These are phyloP conservation scores for Ips nitidus DNA, from an alignment of 1,140 invertebrate genomes.

Conservation along the genomic window DNA sequence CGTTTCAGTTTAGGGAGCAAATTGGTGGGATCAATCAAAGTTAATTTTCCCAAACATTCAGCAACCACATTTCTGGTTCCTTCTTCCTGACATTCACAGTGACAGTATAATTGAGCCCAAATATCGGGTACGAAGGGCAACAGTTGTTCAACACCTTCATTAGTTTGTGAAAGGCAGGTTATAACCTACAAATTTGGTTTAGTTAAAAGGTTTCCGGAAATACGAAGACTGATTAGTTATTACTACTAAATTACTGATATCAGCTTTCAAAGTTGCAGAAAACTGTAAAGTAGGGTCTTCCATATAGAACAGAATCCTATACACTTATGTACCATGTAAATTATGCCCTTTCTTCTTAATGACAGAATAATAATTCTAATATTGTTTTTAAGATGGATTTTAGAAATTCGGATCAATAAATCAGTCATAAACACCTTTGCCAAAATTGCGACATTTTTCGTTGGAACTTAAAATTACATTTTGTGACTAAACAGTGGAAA, in stretches of 20 bases:
- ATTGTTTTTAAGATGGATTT: too few relatives aligned
- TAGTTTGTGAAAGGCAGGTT: slow-evolving; percentile 79
- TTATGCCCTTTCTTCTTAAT: too few relatives aligned
- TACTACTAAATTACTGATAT: too few relatives aligned
- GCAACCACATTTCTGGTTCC: slow-evolving; percentile 97
- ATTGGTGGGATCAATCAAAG: slow-evolving; percentile 87
- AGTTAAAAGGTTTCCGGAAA: background rate
- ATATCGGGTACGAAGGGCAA: slow-evolving; percentile 87
- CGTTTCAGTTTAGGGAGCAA: slow-evolving; percentile 78
- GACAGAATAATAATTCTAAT: too few relatives aligned
- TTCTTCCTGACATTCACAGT: slow-evolving; percentile 95
- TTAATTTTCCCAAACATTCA: slow-evolving; percentile 96
- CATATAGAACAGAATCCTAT: too few relatives aligned
- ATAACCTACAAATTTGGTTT: slow-evolving; percentile 67
- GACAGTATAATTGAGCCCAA: slow-evolving; percentile 85
- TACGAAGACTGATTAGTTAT: too few relatives aligned
- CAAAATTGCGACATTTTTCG: too few relatives aligned
- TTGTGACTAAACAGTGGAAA: background rate
- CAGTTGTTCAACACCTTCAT: slow-evolving; percentile 73
- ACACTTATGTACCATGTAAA: too few relatives aligned
- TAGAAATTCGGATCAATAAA: too few relatives aligned
- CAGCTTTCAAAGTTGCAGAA: too few relatives aligned
- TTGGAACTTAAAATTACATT: background rate
- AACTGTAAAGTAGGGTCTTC: too few relatives aligned
- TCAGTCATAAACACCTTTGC: too few relatives aligned